Conservation (phyloP, 2,797 vertebrate species). For the Sebastes itinus region DNA sequence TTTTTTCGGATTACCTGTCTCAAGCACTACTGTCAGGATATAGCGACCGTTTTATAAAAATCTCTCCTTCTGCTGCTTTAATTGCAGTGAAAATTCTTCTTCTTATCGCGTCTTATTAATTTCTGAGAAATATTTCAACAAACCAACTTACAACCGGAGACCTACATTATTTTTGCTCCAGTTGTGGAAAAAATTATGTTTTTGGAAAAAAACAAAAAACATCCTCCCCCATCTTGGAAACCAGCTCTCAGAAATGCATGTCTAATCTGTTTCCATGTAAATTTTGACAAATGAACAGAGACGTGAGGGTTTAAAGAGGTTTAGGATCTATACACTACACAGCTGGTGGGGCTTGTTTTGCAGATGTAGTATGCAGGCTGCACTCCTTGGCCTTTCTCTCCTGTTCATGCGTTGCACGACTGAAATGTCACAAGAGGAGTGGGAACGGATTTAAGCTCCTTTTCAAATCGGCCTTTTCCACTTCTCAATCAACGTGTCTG, state of each 20-base stretch:
- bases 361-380: slow-evolving; percentile 40
- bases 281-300: slow-evolving; percentile 49
- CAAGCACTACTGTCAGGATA: too few relatives aligned
- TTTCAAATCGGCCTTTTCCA: slow-evolving; percentile 41
- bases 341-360: slow-evolving; percentile 50
- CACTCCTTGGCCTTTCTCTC: slow-evolving; percentile 20
- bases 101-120: not conserved
- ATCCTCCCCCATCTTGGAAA: slow-evolving; percentile 1
- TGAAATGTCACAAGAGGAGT: slow-evolving; percentile 34
- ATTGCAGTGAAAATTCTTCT: not conserved
- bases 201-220: not conserved
- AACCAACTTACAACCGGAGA: not conserved
- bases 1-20: not conserved
- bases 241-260: slow-evolving; percentile 27
- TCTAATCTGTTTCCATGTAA: slow-evolving; percentile 44
- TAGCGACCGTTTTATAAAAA: too few relatives aligned
- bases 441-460: slow-evolving; percentile 24
- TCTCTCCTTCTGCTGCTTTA: not conserved
- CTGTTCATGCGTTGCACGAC: slow-evolving; percentile 24
- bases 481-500: slow-evolving; percentile 27
- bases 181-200: not conserved
- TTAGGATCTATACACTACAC: slow-evolving; percentile 23
- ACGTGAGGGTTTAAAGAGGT: slow-evolving; percentile 22
- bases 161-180: not conserved
- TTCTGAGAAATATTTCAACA: slow-evolving; percentile 1